Base-by-base conservation (phyloP, 1,140 invertebrate species). In the Diachasmimorpha longicaudata region DNA sequence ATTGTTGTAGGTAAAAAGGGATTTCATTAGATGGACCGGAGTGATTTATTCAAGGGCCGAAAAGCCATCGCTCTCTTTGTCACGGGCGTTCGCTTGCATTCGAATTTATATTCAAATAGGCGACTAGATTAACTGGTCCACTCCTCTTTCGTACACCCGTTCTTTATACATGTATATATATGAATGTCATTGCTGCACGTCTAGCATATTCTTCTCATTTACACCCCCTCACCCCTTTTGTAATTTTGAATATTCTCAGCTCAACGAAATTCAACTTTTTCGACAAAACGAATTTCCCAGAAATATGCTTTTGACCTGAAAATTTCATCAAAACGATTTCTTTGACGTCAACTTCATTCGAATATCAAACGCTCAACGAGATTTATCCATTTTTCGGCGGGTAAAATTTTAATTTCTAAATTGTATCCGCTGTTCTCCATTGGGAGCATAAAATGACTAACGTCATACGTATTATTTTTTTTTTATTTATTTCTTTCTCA, bases 41-140 rank as follows among this genome's bases (percentile, higher is more conserved):
- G 58, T 63, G 58, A 63, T 63, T 63, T 74, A 74, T 74, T 74
- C 72, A 74, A 74, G 63, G 72, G 44, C 72, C 72, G 21, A 75
- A 75, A 66, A 58, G 67, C 68, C 36, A 70, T 70, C 67, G 46
- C 58, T 70, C 46, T 70, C 48, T 70, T 70, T 70, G 68, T 16
- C 13, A 42, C 36, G 31, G 8, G 42, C 37, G 37, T 70, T 48
- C 46, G 44, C 31, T 63, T 37, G 31, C 25, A 48, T 74, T 81
- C 75, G 76, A 77, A 82, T 82, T 82, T 82, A 81, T 81, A 82
- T 82, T 78, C 63, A 81, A 82, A 82, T 82, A 82, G 78, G 66
- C 77, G 68, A 78, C 79, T 79, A 75, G 74, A 80, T 81, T 80
- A 75, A 73, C 76, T 55, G 77, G 79, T 76, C 76, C 72, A 42